Percentiles rank a stretch among this genome's conserved stretches.
Evolutionary conservation across 2,888 invertebrate species (phyloP).

Genomic region (Hirudinaria manillensis): DNA sequence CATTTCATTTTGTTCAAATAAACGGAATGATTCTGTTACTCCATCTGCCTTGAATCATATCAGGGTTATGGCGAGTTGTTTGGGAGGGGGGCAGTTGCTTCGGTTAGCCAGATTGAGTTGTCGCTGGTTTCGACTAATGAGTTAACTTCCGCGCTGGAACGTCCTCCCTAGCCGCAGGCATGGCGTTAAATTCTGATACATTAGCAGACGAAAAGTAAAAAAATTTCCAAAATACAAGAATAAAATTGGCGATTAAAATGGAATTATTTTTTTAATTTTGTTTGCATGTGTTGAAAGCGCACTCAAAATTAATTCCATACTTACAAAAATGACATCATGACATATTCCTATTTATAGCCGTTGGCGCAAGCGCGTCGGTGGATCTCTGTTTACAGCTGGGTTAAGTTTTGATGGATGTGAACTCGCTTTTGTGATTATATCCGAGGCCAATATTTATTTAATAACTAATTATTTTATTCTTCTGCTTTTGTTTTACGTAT

Average conservation of each 20-base stretch:
- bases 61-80: too few species aligned
- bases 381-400: slow-evolving; percentile 28
- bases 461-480: too few species aligned
- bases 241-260: background rate
- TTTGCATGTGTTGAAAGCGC: background rate
- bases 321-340: slow-evolving; percentile 30
- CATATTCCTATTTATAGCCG: slow-evolving; percentile 26
- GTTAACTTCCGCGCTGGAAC: too few species aligned
- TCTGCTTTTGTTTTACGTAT: too few species aligned
- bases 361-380: slow-evolving; percentile 27
- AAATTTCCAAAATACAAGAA: slow-evolving; percentile 1
- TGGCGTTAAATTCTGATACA: too few species aligned
- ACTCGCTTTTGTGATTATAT: slow-evolving; percentile 3
- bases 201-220: background rate
- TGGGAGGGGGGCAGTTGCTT: too few species aligned
- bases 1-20: too few species aligned
- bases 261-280: background rate
- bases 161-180: too few species aligned
- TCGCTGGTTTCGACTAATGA: too few species aligned
- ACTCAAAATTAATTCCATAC: slow-evolving; percentile 20
- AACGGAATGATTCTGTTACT: too few species aligned
- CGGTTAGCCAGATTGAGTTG: too few species aligned
- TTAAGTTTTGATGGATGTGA: slow-evolving; percentile 11
- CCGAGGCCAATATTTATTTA: background rate
- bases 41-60: too few species aligned